Conservation (phyloP, 2,888 invertebrate species). For the Seira sanloemensis region DNA sequence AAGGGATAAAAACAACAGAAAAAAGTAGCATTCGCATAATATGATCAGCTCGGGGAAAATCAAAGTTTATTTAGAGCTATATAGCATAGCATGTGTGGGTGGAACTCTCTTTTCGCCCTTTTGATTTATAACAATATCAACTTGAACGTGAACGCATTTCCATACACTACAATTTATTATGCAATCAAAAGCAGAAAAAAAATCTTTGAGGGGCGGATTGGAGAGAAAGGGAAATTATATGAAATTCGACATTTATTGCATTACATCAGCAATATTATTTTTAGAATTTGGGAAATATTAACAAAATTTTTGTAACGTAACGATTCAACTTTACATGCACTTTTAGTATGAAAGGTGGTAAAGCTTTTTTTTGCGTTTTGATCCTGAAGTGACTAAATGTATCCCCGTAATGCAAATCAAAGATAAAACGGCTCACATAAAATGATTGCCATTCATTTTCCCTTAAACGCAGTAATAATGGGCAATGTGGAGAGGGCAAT, state of each 20-base stretch:
- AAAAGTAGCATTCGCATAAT: too few relatives aligned
- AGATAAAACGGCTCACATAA: too few relatives aligned
- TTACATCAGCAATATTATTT: constrained; percentile 16
- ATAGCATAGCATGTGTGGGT: constrained; percentile 31
- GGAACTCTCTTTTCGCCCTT: constrained; percentile 21
- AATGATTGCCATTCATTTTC: too few relatives aligned
- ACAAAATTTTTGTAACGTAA: too few relatives aligned
- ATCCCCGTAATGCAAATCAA: too few relatives aligned
- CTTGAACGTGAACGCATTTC: constrained; percentile 33
- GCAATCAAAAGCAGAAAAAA: constrained; percentile 50
- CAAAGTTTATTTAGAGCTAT: neutral
- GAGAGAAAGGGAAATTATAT: constrained; percentile 26
- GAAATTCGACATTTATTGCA: constrained; percentile 39
- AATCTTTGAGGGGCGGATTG: constrained; percentile 16
- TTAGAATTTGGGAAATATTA: neutral
- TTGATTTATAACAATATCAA: constrained; percentile 57
- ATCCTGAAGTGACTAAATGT: too few relatives aligned
- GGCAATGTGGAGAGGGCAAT: constrained; percentile 18
- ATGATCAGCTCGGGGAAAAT: too few relatives aligned
- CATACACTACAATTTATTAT: constrained; percentile 45
- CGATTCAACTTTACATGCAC: too few relatives aligned
- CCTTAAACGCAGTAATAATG: too few relatives aligned
- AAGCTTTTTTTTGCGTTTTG: too few relatives aligned
- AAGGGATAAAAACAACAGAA: neutral
- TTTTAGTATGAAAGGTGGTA: too few relatives aligned